Conservation (phyloP, 2,797 vertebrate species). For the Rhabdomys pumilio region DNA sequence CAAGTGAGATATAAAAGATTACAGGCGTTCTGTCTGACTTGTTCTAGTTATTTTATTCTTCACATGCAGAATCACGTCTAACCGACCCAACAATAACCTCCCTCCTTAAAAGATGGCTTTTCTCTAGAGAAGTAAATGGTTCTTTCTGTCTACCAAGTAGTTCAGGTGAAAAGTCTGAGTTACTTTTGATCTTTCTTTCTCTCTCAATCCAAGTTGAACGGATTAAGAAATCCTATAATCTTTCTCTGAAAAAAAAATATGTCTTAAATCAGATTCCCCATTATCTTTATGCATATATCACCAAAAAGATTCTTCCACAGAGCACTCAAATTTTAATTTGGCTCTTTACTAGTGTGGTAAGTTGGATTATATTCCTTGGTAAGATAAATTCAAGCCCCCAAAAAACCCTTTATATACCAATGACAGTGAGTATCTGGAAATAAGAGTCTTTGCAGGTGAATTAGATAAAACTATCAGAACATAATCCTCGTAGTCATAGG, state of each 20-base stretch:
- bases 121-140: not conserved
- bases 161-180: not conserved
- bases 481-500: not conserved
- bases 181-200: not conserved
- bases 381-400: not conserved
- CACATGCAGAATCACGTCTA: not conserved
- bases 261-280: not conserved
- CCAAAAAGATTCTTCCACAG: not conserved
- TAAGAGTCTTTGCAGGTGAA: not conserved
- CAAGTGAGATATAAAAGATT: not conserved
- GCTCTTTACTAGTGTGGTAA: not conserved
- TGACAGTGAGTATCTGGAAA: not conserved
- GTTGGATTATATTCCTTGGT: not conserved
- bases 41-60: not conserved
- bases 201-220: not conserved
- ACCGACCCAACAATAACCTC: not conserved
- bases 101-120: not conserved
- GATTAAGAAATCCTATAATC: not conserved
- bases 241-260: conserved; percentile 29
- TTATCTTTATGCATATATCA: not conserved
- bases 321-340: not conserved
- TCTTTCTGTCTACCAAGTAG: not conserved
- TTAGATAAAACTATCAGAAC: not conserved
- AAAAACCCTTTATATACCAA: not conserved
- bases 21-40: not conserved